Base-by-base conservation (phyloP, 2,113 vertebrate species). In the Oreochromis aureus region DNA sequence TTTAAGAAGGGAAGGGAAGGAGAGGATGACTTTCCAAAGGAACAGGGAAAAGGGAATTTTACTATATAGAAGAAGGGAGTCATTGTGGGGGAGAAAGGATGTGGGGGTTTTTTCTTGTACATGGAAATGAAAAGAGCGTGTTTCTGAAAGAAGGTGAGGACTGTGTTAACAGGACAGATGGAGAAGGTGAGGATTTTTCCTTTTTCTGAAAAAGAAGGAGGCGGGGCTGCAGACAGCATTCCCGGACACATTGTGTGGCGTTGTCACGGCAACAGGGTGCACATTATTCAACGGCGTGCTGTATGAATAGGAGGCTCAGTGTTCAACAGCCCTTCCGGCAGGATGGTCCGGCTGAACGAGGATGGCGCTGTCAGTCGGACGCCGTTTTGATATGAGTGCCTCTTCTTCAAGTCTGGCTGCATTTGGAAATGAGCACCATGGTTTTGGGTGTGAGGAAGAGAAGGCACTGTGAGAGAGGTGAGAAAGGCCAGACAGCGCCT, bases 381-480 rank as follows among this genome's bases (percentile, higher is more conserved):
- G 51, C 24, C 27, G 44, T 87, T 91, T 69, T 94, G 87, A 90
- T 71, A 91, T 91, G 90, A 92, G 53, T 9, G 85, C 66, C 81
- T 87, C 66, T 16, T 73, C 80, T 3, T 84, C 69, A 22, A 88
- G 79, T 61, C 82, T 13, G 81, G 85, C 87, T 27, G 83, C 39
- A 4, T 89, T 89, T 88, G 90, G 91, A 95, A 69, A 93, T 91
- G 92, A 94, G 86, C 91, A 80, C 84, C 83, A 73, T 93, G 90
- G 90, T 85, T 86, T 83, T 93, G 84, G 86, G 86, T 85, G 86
- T 92, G 91, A 95, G 94, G 93, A 96, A 95, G 91, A 94, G 95
- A 93, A 94, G 93, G 86, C 91, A 91, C 86, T 89, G 86, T 85
- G 93, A 95, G 89, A 92, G 93, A 95, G 95, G 95, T 95, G 93